Conservation (phyloP, 2,113 vertebrate species). For the Clupea harengus region DNA sequence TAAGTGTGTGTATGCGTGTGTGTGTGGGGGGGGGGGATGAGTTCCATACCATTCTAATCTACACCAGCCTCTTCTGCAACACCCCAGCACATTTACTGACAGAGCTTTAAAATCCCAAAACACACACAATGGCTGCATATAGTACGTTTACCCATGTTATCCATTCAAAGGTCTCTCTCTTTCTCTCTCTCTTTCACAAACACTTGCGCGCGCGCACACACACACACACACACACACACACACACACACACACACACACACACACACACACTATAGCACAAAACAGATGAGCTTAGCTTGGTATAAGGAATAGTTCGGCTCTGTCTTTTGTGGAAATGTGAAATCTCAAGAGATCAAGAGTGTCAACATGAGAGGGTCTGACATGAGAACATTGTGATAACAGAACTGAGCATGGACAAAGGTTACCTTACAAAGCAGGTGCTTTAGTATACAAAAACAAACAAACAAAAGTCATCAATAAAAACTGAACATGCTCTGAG, state of each 20-base stretch:
- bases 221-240: constrained; percentile 23
- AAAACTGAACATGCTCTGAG: constrained; percentile 74
- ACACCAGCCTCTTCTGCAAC: constrained; percentile 33
- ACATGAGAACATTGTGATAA: constrained; percentile 45
- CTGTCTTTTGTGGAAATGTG: constrained; percentile 1
- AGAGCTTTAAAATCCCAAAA: constrained; percentile 14
- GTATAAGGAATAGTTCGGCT: constrained; percentile 32
- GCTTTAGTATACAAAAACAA: constrained; percentile 35
- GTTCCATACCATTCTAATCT: constrained; percentile 33
- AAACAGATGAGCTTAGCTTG: constrained; percentile 42
- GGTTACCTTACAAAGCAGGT: constrained; percentile 12
- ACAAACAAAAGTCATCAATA: constrained; percentile 57
- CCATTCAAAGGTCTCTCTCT: constrained; percentile 47
- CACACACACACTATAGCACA: constrained; percentile 36
- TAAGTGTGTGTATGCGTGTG: neutral
- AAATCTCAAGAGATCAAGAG: neutral
- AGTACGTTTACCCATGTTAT: constrained; percentile 46
- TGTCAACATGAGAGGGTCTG: constrained; percentile 8
- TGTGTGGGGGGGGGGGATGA: neutral
- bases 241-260: neutral
- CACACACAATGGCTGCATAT: constrained; percentile 17
- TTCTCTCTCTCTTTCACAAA: constrained; percentile 32
- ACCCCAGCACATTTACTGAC: neutral
- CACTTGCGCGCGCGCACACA: no score
- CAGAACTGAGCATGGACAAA: constrained; percentile 41